These are phyloP conservation scores for Troides oblongomaculatus DNA, from an alignment of 2,888 invertebrate genomes.

Conservation along the genomic window DNA sequence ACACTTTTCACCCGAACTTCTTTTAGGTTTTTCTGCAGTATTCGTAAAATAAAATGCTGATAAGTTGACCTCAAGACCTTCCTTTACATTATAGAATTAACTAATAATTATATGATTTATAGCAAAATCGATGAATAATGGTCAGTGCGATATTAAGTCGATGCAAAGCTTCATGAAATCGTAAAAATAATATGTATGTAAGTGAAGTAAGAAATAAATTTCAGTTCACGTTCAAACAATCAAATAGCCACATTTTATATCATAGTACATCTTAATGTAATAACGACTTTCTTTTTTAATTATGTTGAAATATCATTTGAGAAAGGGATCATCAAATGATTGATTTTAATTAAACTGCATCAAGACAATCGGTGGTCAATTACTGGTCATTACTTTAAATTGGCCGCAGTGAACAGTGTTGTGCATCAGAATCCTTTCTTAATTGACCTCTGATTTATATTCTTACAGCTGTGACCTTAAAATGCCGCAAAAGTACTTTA, in stretches of 20 bases:
- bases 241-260: neutral
- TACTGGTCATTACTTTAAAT: conserved; percentile 37
- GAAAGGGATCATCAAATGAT: conserved; percentile 47
- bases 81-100: too few relatives aligned
- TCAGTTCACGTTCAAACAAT: neutral
- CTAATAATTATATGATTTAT: too few relatives aligned
- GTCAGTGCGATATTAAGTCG: too few relatives aligned
- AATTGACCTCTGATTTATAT: conserved; percentile 12
- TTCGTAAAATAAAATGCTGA: too few relatives aligned
- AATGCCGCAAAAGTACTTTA: neutral
- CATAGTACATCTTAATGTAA: neutral
- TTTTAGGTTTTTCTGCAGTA: neutral
- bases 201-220: too few relatives aligned
- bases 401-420: conserved; percentile 19
- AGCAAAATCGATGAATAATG: too few relatives aligned
- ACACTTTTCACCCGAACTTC: neutral
- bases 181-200: too few relatives aligned
- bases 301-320: conserved; percentile 7
- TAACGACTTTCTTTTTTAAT: neutral
- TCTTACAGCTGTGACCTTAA: neutral
- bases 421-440: conserved; percentile 20
- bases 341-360: conserved; percentile 58
- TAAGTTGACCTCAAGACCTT: too few relatives aligned
- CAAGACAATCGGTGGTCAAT: conserved; percentile 58
- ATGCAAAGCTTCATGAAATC: too few relatives aligned